Evolutionary conservation across 35 echinoderm and acorn worm genomes (phyloP).

Genomic region (Hemicentrotus pulcherrimus): DNA sequence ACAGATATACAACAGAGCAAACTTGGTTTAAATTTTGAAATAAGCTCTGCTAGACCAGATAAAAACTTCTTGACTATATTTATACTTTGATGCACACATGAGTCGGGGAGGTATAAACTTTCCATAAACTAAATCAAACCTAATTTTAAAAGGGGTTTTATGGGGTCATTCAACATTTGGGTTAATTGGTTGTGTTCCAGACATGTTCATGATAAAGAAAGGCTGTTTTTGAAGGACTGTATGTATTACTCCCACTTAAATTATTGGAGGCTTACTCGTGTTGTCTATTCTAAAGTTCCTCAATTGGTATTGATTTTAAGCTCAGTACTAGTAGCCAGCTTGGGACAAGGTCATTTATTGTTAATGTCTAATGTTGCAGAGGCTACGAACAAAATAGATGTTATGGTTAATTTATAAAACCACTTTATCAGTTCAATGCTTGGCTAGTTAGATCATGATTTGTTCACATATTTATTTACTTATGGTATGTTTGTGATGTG

Average conservation of each 20-base stretch:
- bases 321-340: not conserved
- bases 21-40: too few species aligned
- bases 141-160: not conserved
- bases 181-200: not conserved
- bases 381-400: not conserved
- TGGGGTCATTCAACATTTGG: not conserved
- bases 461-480: not conserved
- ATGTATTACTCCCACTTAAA: not conserved
- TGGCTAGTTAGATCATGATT: not conserved
- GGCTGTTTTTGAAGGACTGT: not conserved
- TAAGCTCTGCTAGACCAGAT: too few species aligned
- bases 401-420: not conserved
- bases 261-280: not conserved
- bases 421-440: not conserved
- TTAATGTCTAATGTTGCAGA: not conserved
- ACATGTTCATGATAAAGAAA: not conserved
- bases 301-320: not conserved
- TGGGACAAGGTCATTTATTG: not conserved
- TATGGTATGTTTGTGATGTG: not conserved
- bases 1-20: too few species aligned
- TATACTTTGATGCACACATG: too few species aligned
- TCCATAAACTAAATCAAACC: not conserved
- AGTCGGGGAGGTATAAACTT: too few species aligned
- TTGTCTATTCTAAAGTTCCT: not conserved
- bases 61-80: too few species aligned